Conservation (phyloP, 2,797 vertebrate genomes). For the Scomberomorus guttatus region DNA sequence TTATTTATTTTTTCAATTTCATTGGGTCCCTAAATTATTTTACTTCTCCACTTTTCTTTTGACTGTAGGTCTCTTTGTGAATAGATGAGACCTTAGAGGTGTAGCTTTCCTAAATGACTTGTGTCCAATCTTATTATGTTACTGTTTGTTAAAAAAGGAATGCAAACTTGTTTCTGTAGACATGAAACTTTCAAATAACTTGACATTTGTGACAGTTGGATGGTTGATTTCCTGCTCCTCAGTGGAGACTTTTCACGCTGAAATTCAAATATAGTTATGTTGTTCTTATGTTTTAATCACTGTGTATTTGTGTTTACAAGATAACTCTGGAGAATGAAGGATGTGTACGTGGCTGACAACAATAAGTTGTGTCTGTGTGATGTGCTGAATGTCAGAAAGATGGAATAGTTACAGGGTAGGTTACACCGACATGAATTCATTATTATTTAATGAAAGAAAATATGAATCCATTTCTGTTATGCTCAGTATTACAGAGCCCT, state of each 20-base stretch:
- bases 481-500: slow-evolving; percentile 2
- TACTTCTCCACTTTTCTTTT: slow-evolving; percentile 20
- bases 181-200: no score
- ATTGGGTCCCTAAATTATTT: slow-evolving; percentile 47
- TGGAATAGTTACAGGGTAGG: slow-evolving; percentile 13
- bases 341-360: slow-evolving; percentile 17
- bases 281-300: slow-evolving; percentile 35
- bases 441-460: not conserved
- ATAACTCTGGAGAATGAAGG: no score
- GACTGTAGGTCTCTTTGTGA: slow-evolving; percentile 25
- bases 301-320: slow-evolving; percentile 61
- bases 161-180: no score
- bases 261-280: slow-evolving; percentile 19
- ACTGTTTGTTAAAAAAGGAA: no score
- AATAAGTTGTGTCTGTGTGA: no score
- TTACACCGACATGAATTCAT: not conserved
- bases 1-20: slow-evolving; percentile 25
- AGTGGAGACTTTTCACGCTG: not conserved
- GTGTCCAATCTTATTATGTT: no score
- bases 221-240: slow-evolving; percentile 10
- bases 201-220: slow-evolving; percentile 9
- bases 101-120: no score
- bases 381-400: slow-evolving; percentile 7
- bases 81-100: slow-evolving; percentile 24
- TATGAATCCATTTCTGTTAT: not conserved